phyloP scores from a whole-genome alignment of 2,113 vertebrate genomes.

The Herpailurus yagouaroundi region DNA sequence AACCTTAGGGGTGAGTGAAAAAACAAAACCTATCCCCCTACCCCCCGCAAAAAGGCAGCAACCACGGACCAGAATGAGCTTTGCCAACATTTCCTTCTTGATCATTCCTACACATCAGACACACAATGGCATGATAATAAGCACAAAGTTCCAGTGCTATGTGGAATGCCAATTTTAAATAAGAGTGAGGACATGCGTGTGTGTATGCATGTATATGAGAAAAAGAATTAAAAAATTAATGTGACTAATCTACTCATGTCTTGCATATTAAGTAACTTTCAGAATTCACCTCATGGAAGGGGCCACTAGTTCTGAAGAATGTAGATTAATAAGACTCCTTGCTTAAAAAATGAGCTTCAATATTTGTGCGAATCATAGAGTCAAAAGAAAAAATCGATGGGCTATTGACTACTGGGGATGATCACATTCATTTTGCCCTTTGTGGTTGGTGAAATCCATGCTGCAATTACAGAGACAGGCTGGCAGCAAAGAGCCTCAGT shows the following conservation, averaged over 20 bases:
- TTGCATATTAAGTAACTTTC: constrained; percentile 73
- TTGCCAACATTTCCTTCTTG: constrained; percentile 77
- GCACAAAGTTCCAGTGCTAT: constrained; percentile 66
- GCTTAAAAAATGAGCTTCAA: constrained; percentile 89
- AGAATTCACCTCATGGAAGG: constrained; percentile 73
- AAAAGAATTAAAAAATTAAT: constrained; percentile 34
- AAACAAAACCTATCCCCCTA: constrained; percentile 71
- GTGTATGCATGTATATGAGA: background rate
- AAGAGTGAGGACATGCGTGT: background rate
- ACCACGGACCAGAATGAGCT: constrained; percentile 75
- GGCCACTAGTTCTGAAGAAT: constrained; percentile 83
- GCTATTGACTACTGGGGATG: constrained; percentile 88
- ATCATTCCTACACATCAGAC: constrained; percentile 73
- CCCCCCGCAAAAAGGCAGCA: background rate
- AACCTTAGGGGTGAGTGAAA: constrained; percentile 77
- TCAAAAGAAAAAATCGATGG: constrained; percentile 88
- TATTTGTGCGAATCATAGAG: constrained; percentile 89
- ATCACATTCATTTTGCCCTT: constrained; percentile 91
- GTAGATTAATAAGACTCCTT: constrained; percentile 87
- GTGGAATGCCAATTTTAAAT: constrained; percentile 56
- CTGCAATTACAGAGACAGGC: constrained; percentile 91
- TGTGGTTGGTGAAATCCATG: constrained; percentile 93
- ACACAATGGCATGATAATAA: constrained; percentile 59
- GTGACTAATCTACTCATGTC: constrained; percentile 68
- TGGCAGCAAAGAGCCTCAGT: constrained; percentile 90